Evolutionary conservation across 2,888 invertebrate species (phyloP), one percentile per base, ranked within the genome.

Genomic region (Candidula unifasciata): DNA sequence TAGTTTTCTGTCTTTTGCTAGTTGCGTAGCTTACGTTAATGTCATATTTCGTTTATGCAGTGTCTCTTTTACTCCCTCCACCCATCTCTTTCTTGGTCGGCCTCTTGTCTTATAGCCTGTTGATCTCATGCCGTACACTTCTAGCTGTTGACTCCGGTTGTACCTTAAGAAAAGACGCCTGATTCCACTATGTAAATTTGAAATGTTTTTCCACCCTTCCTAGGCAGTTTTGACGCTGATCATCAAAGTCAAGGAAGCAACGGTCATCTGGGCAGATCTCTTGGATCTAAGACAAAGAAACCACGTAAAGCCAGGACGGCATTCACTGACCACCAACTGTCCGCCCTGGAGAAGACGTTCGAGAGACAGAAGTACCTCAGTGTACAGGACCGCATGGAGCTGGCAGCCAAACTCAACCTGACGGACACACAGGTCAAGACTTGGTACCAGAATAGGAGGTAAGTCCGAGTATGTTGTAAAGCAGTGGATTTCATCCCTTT

Each of bases 391-490:
- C 90, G 99, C 89, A 98, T 99, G 97, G 99, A 99, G 94, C 95
- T 99, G 91, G 99, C 99, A 0, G 97, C 98, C 83, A 97, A 94
- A 95, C 92, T 99, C 91, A 97, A 97, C 91, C 95, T 99, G 86
- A 98, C 97, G 73, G 99, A 99, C 94, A 99, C 99, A 81, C 99
- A 99, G 95, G 99, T 99, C 94, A 99, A 99, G 95, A 99, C 99
- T 92, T 99, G 99, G 99, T 99, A 99, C 94, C 99, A 99, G 94
- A 99, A 99, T 94, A 95, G 99, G 95, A 96, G 99, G 98, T 92
- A 33, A 77, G 87, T 37, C 10, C 37, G 27, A n/a, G 24, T 21
- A n/a, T 77, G n/a, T 27, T 44, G 6, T 44, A 1, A n/a, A n/a
- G n/a, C n/a, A n/a, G n/a, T n/a, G n/a, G n/a, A n/a, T n/a, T n/a